These are phyloP conservation scores for Teinopalpus imperialis DNA, from an alignment of 2,888 invertebrate species.

Conservation along the genomic window DNA sequence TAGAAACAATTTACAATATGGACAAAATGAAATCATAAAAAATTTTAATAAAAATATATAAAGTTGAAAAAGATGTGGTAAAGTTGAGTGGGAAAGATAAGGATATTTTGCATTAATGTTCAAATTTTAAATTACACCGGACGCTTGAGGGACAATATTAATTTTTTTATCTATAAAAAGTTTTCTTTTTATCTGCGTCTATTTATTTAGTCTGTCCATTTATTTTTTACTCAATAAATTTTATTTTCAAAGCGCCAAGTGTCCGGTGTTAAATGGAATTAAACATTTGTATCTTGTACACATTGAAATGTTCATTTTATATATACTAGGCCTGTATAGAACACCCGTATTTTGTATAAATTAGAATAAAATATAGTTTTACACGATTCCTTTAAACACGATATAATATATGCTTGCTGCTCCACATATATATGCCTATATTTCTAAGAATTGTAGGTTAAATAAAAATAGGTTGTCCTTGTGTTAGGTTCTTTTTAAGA, in stretches of 20 bases:
- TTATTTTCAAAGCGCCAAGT: neutral
- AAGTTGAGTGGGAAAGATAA: too few species aligned
- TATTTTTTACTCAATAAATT: too few species aligned
- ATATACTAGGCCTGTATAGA: conserved; percentile 57
- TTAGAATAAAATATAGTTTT: conserved; percentile 42
- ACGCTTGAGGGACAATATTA: too few species aligned
- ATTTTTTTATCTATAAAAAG: too few species aligned
- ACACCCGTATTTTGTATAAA: conserved; percentile 60
- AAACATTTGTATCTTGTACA: neutral
- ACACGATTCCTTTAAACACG: conserved; percentile 30
- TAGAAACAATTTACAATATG: too few species aligned
- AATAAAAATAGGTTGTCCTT: conserved; percentile 1
- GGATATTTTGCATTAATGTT: too few species aligned
- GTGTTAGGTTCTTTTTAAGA: neutral
- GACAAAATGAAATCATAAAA: too few species aligned
- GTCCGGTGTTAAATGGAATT: neutral
- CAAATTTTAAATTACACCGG: too few species aligned
- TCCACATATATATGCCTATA: conserved; percentile 34
- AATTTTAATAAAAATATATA: too few species aligned
- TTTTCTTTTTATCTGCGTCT: too few species aligned
- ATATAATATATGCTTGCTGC: conserved; percentile 34
- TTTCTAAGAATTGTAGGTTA: conserved; percentile 9
- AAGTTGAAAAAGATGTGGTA: too few species aligned
- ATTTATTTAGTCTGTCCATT: too few species aligned
- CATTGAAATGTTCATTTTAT: conserved; percentile 2